phyloP scores from a whole-genome alignment of 2,888 invertebrate genomes.

The Rutpela maculata region DNA sequence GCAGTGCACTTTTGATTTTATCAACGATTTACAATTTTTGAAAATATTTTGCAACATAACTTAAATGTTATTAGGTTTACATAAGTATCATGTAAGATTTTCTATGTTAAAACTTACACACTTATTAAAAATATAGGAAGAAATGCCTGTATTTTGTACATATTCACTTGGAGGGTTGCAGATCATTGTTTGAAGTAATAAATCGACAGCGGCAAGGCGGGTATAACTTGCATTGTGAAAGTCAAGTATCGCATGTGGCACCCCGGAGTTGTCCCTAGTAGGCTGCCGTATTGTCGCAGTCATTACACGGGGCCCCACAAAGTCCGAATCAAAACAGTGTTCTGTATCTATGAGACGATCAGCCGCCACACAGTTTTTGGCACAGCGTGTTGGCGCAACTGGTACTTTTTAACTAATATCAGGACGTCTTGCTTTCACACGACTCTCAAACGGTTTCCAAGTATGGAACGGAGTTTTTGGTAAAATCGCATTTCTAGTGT shows the following conservation, averaged over 20 bases:
- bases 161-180: background rate
- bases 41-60: too few species aligned
- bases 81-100: background rate
- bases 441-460: constrained; percentile 48
- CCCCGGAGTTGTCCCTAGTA: constrained; percentile 53
- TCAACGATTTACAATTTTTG: too few species aligned
- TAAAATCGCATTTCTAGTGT: constrained; percentile 40
- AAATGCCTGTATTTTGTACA: background rate
- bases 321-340: constrained; percentile 59
- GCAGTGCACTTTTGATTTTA: too few species aligned
- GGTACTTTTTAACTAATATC: constrained; percentile 45
- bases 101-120: background rate
- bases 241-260: constrained; percentile 62
- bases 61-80: too few species aligned
- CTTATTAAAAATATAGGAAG: background rate
- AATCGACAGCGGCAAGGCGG: constrained; percentile 44
- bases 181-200: constrained; percentile 34
- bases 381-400: constrained; percentile 58
- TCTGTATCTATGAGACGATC: constrained; percentile 57
- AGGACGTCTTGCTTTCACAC: constrained; percentile 55
- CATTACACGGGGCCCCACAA: constrained; percentile 61
- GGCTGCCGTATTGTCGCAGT: constrained; percentile 59
- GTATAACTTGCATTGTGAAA: constrained; percentile 51
- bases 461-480: constrained; percentile 8
- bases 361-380: constrained; percentile 53